A percentile compares a stretch with the other conserved stretches of the same genome.
These are phyloP conservation scores for Trematomus bernacchii DNA, from an alignment of 2,797 vertebrate genomes.

Conservation along the genomic window DNA sequence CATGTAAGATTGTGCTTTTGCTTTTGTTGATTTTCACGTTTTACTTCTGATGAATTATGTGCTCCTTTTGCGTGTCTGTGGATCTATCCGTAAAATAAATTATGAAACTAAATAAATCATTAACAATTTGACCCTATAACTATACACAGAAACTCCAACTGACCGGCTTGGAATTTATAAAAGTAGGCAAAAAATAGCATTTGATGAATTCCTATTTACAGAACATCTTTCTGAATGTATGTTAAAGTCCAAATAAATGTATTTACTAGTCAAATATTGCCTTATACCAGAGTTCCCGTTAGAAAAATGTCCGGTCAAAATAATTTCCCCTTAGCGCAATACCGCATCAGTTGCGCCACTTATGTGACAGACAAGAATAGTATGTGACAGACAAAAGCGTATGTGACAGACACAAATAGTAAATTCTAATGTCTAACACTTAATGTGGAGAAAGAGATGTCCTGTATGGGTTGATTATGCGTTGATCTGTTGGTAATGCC, in stretches of 20 bases:
- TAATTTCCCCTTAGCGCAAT: too few relatives aligned
- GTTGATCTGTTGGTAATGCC: too few relatives aligned
- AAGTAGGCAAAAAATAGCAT: background rate
- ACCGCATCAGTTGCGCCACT: too few relatives aligned
- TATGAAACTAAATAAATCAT: background rate
- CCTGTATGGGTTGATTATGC: too few relatives aligned
- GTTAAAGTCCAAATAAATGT: background rate
- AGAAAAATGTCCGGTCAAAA: background rate
- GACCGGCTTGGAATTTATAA: background rate
- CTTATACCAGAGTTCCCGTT: background rate
- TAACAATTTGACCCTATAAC: background rate
- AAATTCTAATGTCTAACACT: too few relatives aligned
- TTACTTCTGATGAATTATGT: background rate
- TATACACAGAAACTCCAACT: background rate
- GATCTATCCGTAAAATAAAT: background rate
- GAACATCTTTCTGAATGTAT: background rate
- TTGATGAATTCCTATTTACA: background rate
- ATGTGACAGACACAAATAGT: too few relatives aligned
- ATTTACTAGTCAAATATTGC: background rate
- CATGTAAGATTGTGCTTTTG: slow-evolving; percentile 85
- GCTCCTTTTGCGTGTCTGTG: background rate
- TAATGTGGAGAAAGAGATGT: too few relatives aligned
- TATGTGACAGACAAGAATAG: too few relatives aligned
- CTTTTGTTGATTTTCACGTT: slow-evolving; percentile 15
- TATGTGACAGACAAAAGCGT: too few relatives aligned